Evolutionary conservation across 2,797 vertebrate species (phyloP).

Genomic region (Parambassis ranga): DNA sequence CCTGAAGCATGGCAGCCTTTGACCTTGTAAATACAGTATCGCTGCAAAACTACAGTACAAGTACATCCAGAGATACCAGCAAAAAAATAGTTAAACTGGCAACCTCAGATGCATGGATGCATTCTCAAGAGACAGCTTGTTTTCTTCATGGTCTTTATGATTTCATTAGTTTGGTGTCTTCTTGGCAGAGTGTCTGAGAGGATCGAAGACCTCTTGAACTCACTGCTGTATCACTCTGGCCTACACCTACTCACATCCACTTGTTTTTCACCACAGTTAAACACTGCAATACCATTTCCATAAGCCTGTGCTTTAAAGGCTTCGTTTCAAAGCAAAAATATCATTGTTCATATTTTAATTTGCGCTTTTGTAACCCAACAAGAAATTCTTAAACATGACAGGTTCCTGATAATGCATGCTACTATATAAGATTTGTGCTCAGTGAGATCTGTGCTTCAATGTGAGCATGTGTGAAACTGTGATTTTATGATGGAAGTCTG

Average conservation of each 20-base stretch:
- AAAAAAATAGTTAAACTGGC: not conserved
- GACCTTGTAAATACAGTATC: conserved; percentile 3
- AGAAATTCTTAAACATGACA: too few relatives aligned
- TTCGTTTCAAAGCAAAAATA: not conserved
- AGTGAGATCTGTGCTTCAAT: not conserved
- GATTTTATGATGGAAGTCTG: conserved; percentile 26
- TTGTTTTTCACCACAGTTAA: conserved; percentile 30
- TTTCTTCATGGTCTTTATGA: conserved; percentile 36
- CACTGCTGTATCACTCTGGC: conserved; percentile 27
- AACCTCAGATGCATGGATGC: conserved; percentile 22
- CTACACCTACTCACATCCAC: conserved; percentile 56
- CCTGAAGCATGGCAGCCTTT: conserved; percentile 1
- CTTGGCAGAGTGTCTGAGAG: conserved; percentile 47
- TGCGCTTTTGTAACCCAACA: too few relatives aligned
- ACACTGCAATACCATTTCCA: conserved; percentile 11
- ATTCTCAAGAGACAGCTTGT: conserved; percentile 25
- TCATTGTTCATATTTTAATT: too few relatives aligned
- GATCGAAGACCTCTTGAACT: conserved; percentile 41
- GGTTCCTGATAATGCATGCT: too few relatives aligned
- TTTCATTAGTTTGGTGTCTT: conserved; percentile 46
- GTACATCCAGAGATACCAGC: conserved; percentile 1
- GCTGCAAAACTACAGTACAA: not conserved
- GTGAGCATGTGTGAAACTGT: conserved; percentile 7
- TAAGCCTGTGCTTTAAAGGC: not conserved
- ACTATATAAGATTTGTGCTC: too few relatives aligned